Percentiles rank a stretch among this genome's conserved stretches.
Conservation (phyloP, 2,888 invertebrate species). For the Cosmopolites sordidus region DNA sequence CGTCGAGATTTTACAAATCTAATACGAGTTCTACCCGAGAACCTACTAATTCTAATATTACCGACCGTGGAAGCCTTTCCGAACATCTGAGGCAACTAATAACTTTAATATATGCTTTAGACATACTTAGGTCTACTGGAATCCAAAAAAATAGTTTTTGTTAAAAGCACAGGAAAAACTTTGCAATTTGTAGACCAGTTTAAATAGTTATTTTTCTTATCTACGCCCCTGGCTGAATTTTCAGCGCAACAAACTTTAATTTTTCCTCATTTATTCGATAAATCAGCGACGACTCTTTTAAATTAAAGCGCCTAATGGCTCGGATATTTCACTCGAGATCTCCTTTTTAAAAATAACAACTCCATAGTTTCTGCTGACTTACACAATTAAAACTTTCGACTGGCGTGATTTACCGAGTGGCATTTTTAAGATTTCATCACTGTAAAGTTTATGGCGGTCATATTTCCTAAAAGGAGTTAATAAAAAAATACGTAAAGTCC, state of each 20-base stretch:
- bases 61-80: too few species aligned
- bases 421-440: conserved; percentile 26
- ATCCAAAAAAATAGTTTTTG: too few species aligned
- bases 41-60: too few species aligned
- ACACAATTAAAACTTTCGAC: conserved; percentile 25
- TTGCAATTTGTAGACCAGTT: too few species aligned
- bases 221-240: too few species aligned
- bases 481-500: conserved; percentile 23
- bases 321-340: conserved; percentile 19
- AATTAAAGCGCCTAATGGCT: conserved; percentile 21
- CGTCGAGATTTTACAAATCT: too few species aligned
- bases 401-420: conserved; percentile 23
- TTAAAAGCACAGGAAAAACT: too few species aligned
- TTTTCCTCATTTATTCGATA: conserved; percentile 2
- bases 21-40: too few species aligned
- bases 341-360: conserved; percentile 19
- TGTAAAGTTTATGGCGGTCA: conserved; percentile 21
- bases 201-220: too few species aligned
- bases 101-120: too few species aligned
- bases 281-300: conserved; percentile 10
- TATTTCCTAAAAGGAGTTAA: conserved; percentile 23
- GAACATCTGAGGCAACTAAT: too few species aligned
- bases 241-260: background rate
- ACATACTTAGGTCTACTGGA: too few species aligned
- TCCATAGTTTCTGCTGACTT: conserved; percentile 28